Conservation (phyloP, 1,140 invertebrate genomes). For the Potamilus streckersoni region DNA sequence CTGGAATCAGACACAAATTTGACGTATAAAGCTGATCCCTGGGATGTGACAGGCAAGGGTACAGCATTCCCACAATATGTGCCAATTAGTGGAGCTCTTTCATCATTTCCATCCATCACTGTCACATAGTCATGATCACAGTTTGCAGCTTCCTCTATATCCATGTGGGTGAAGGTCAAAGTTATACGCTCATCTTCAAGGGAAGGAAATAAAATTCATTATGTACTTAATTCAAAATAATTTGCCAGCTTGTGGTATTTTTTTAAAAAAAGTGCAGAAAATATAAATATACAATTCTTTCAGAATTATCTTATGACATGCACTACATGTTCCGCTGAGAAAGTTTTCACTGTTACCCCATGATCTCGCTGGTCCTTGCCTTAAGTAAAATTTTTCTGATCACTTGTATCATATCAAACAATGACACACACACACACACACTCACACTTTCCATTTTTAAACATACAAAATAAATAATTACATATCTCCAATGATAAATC, state of each 20-base stretch:
- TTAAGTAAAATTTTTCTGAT: too few species aligned
- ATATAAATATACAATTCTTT: too few species aligned
- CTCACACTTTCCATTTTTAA: too few species aligned
- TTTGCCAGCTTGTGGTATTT: too few species aligned
- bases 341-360: too few species aligned
- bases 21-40: slow-evolving; percentile 82
- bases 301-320: too few species aligned
- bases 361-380: too few species aligned
- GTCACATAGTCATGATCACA: slow-evolving; percentile 66
- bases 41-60: slow-evolving; percentile 88
- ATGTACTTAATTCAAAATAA: neutral
- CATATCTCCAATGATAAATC: too few species aligned
- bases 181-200: slow-evolving; percentile 76
- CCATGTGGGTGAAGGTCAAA: slow-evolving; percentile 77
- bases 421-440: neutral
- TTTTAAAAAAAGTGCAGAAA: too few species aligned
- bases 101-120: slow-evolving; percentile 79
- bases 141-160: slow-evolving; percentile 50
- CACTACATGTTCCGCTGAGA: too few species aligned
- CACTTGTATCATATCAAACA: neutral
- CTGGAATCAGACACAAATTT: slow-evolving; percentile 96
- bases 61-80: slow-evolving; percentile 83
- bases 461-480: too few species aligned
- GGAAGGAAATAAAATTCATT: slow-evolving; percentile 25
- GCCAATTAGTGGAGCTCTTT: slow-evolving; percentile 72